A percentile compares a stretch with the other conserved stretches of the same genome.
phyloP scores from a whole-genome alignment of 2,113 vertebrate genomes.

The Psammodynastes pulverulentus region DNA sequence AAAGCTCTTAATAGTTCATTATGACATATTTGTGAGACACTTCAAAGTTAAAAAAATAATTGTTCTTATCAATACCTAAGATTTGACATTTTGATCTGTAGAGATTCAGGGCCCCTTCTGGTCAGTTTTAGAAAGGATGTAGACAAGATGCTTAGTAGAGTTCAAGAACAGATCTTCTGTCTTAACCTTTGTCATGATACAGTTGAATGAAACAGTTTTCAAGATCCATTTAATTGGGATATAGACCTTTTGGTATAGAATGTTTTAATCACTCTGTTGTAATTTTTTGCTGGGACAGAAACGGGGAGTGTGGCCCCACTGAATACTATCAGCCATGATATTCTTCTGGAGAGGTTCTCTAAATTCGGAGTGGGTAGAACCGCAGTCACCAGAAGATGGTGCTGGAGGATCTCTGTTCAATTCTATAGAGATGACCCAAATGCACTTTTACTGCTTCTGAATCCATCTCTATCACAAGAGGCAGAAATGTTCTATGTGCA shows the following conservation, averaged over 20 bases:
- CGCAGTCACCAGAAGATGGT: neutral
- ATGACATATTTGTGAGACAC: neutral
- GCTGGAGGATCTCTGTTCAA: neutral
- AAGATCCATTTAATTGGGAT: neutral
- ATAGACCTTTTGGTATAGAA: neutral
- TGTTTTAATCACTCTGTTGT: neutral
- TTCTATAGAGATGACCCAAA: neutral
- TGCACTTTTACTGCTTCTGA: neutral
- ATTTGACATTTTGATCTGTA: neutral
- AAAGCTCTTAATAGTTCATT: neutral
- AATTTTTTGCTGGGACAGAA: neutral
- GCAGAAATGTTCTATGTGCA: neutral
- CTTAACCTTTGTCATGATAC: neutral
- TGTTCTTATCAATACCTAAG: neutral
- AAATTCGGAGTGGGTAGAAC: neutral
- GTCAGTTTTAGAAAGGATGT: neutral
- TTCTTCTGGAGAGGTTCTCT: neutral
- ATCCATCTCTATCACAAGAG: neutral
- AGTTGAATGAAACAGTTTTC: neutral
- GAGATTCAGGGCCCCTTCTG: neutral
- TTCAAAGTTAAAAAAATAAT: neutral
- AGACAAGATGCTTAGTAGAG: neutral
- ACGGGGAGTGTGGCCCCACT: neutral
- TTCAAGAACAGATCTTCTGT: neutral
- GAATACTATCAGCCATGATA: neutral